Evolutionary conservation across 2,888 invertebrate species (phyloP), one percentile per base, ranked within the genome.

Genomic region (Aradus depressus): DNA sequence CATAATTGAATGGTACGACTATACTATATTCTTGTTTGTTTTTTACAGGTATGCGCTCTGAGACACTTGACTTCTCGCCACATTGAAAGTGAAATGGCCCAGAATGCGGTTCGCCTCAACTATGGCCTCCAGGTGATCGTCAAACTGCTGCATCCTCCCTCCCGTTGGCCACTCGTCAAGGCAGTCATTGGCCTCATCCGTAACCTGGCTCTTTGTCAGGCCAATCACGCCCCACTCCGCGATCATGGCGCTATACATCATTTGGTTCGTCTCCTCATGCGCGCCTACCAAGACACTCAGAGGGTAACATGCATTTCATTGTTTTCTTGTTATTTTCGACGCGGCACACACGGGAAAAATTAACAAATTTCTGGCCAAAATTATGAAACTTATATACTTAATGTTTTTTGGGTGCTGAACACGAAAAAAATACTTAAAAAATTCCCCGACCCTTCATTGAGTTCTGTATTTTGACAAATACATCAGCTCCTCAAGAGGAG

Each of bases 11-110:
- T n/a, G n/a, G n/a, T n/a, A n/a, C n/a, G n/a, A n/a, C n/a, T n/a
- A n/a, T n/a, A n/a, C n/a, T n/a, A n/a, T n/a, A n/a, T n/a, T n/a
- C n/a, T n/a, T n/a, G n/a, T n/a, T n/a, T 18, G 31, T 14, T 32
- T 26, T 32, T 6, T 25, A 0, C 38, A 62, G 62, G 62, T 98
- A 10, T 99, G 98, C 71, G 96, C 97, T 49, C 75, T 99, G 48
- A 82, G 98, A 51, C 98, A 99, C 67, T 76, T 99, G 64, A 98
- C 98, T 2, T 92, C 93, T 34, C 82, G 97, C 37, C 97, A 98
- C 67, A 83, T 86, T 10, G 93, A 96, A 65, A 87, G 93, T 35
- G 95, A 96, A 72, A 82, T 90, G 80, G 98, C 97, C 23, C 98
- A 98, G 72, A 96, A 97, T 71, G 87, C 92, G 1, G 91, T 98